Conservation (phyloP, 2,797 vertebrate species). For the Lagodon rhomboides region DNA sequence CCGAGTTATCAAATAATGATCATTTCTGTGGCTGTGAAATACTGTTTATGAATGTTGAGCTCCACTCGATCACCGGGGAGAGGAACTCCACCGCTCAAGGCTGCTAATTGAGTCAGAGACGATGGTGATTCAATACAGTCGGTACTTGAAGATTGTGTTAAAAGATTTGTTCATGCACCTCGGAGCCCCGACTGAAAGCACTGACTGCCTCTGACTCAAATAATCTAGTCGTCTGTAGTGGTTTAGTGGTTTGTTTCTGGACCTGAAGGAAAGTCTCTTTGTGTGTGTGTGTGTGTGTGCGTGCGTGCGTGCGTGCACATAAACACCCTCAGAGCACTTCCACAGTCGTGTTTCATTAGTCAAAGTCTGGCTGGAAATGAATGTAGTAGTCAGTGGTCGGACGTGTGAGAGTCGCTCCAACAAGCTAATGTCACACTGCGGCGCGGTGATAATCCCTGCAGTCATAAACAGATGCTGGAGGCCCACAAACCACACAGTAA, state of each 20-base stretch:
- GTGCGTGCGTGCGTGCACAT: conserved; percentile 7
- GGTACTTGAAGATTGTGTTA: background rate
- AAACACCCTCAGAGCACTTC: conserved; percentile 51
- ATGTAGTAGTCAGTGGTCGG: conserved; percentile 59
- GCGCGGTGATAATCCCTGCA: conserved; percentile 79
- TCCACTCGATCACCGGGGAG: background rate
- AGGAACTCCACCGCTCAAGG: background rate
- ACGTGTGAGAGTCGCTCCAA: conserved; percentile 73
- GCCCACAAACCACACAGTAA: conserved; percentile 71
- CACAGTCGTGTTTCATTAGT: conserved; percentile 63
- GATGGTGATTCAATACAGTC: background rate
- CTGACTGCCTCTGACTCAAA: background rate
- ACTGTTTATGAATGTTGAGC: background rate
- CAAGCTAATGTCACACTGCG: conserved; percentile 75
- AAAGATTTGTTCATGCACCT: background rate
- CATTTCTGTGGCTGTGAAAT: no score
- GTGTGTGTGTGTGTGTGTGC: conserved; percentile 14
- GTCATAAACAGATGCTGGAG: conserved; percentile 82
- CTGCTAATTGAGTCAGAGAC: background rate
- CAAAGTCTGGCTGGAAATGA: conserved; percentile 64
- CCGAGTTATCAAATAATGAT: no score
- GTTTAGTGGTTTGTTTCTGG: conserved; percentile 24
- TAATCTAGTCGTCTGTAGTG: background rate
- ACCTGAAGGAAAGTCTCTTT: conserved; percentile 24
- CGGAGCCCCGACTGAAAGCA: background rate